A percentile compares a stretch with the other conserved stretches of the same genome.
phyloP scores from a whole-genome alignment of 2,113 vertebrate genomes.

The Leptodactylus fuscus region DNA sequence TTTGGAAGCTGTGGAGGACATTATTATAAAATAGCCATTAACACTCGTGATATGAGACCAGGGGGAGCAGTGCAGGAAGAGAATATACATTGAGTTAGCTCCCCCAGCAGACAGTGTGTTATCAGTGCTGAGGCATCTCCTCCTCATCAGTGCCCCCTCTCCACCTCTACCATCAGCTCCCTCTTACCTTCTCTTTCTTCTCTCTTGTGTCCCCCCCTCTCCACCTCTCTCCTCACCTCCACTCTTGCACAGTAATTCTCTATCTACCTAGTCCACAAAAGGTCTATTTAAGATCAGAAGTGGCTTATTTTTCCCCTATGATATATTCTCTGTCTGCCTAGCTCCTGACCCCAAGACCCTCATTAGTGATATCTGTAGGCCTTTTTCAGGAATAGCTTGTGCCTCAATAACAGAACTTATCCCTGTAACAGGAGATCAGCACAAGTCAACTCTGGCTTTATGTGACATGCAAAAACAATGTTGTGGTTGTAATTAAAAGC shows the following conservation, averaged over 20 bases:
- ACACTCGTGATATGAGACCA: constrained; percentile 44
- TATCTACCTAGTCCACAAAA: constrained; percentile 33
- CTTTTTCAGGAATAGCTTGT: constrained; percentile 53
- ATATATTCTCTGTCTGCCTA: constrained; percentile 43
- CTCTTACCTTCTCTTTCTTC: not conserved
- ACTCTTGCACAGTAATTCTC: constrained; percentile 2
- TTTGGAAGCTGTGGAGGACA: constrained; percentile 58
- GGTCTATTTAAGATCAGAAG: constrained; percentile 47
- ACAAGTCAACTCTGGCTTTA: constrained; percentile 45
- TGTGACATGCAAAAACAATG: constrained; percentile 45
- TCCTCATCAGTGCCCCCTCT: not conserved
- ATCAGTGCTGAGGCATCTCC: not conserved
- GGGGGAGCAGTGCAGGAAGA: constrained; percentile 31
- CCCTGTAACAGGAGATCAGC: constrained; percentile 29
- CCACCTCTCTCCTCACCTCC: not conserved
- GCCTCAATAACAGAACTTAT: constrained; percentile 48
- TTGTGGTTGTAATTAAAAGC: constrained; percentile 52
- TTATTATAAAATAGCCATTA: constrained; percentile 56
- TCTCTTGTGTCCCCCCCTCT: not conserved
- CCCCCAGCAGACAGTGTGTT: constrained; percentile 1
- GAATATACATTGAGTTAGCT: constrained; percentile 6
- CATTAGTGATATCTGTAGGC: constrained; percentile 53
- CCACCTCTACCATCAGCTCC: constrained; percentile 1
- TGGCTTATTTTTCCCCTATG: constrained; percentile 31
- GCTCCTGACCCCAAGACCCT: constrained; percentile 56